A percentile compares a stretch with the other conserved stretches of the same genome.
phyloP scores from a whole-genome alignment of 2,888 invertebrate genomes.

The Bombyx huttoni region DNA sequence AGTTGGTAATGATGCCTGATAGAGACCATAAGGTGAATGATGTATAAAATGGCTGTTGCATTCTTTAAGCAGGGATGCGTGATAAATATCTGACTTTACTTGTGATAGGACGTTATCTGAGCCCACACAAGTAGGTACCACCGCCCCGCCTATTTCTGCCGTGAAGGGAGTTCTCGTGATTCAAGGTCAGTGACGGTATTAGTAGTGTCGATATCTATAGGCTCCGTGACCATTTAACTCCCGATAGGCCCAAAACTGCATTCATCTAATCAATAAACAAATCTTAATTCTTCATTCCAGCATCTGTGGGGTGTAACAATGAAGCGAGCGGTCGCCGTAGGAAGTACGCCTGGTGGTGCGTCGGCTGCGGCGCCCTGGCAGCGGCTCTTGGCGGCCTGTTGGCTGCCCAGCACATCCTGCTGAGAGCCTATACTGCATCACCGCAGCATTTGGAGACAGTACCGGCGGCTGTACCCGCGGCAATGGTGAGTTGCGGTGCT shows the following conservation, averaged over 20 bases:
- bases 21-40: not conserved
- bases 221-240: too few species aligned
- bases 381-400: conserved; percentile 83
- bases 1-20: not conserved
- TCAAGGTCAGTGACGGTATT: too few species aligned
- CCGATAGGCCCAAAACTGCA: too few species aligned
- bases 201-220: too few species aligned
- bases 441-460: conserved; percentile 90
- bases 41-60: too few species aligned
- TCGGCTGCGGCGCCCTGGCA: conserved; percentile 84
- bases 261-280: too few species aligned
- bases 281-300: conserved; percentile 17
- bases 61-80: too few species aligned
- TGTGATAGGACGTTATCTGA: too few species aligned
- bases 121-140: too few species aligned
- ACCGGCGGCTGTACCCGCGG: conserved; percentile 94
- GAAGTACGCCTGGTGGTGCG: conserved; percentile 88
- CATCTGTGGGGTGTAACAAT: conserved; percentile 50
- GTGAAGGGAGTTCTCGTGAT: too few species aligned
- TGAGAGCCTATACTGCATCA: conserved; percentile 84
- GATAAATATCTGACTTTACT: too few species aligned
- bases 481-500: conserved; percentile 78
- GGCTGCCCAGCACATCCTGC: conserved; percentile 83
- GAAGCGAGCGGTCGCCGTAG: conserved; percentile 68
- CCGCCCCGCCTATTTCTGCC: too few species aligned